These are phyloP conservation scores for Trichogramma pretiosum DNA, from an alignment of 1,140 invertebrate genomes.

Conservation along the genomic window DNA sequence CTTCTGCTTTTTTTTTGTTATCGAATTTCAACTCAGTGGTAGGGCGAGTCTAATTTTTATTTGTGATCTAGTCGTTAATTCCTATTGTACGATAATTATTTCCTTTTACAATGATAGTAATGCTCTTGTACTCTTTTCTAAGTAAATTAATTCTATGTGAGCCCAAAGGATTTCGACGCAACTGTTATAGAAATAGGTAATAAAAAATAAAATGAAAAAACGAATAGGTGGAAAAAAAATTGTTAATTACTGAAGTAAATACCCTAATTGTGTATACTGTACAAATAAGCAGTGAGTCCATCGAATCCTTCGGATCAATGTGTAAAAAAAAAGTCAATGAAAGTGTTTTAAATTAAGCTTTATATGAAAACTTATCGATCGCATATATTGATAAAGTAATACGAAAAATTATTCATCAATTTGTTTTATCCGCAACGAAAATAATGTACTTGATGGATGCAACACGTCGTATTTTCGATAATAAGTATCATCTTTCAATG, in stretches of 20 bases:
- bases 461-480: too few species aligned
- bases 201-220: slow-evolving; percentile 9
- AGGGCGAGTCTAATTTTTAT: too few species aligned
- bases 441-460: too few species aligned
- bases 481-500: slow-evolving; percentile 10
- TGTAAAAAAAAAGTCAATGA: slow-evolving; percentile 18
- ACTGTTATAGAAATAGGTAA: background rate
- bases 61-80: too few species aligned
- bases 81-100: background rate
- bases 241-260: slow-evolving; percentile 13
- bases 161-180: slow-evolving; percentile 10
- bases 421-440: too few species aligned
- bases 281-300: slow-evolving; percentile 1
- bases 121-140: too few species aligned
- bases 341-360: slow-evolving; percentile 19
- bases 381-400: too few species aligned
- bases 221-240: too few species aligned
- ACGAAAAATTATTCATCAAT: too few species aligned
- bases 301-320: slow-evolving; percentile 7
- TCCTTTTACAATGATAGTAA: background rate
- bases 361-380: too few species aligned
- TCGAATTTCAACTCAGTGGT: background rate
- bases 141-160: slow-evolving; percentile 11
- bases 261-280: slow-evolving; percentile 5
- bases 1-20: background rate